These are phyloP conservation scores for Dromiciops gliroides DNA, from an alignment of 2,113 vertebrate genomes.

Conservation along the genomic window DNA sequence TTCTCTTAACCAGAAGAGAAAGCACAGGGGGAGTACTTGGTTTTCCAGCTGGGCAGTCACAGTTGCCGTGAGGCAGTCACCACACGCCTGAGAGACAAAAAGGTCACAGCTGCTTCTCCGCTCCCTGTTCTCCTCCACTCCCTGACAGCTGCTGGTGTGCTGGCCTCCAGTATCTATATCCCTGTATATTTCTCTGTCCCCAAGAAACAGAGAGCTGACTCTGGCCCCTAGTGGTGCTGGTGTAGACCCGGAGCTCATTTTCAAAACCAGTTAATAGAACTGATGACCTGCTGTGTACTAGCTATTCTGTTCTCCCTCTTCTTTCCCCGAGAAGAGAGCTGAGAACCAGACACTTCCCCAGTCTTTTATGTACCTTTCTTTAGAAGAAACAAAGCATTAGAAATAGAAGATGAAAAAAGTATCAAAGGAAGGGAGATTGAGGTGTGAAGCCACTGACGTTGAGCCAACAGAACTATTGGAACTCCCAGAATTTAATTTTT, in stretches of 20 bases:
- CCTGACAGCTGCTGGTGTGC: neutral
- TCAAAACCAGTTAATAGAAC: neutral
- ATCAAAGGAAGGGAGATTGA: neutral
- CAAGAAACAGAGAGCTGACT: neutral
- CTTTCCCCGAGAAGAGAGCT: neutral
- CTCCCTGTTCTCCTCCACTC: neutral
- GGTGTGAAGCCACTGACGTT: neutral
- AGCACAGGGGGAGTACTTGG: neutral
- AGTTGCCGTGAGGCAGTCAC: neutral
- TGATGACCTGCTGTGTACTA: neutral
- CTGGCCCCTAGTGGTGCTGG: neutral
- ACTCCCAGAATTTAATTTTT: neutral
- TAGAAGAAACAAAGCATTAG: neutral
- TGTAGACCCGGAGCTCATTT: neutral
- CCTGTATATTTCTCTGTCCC: neutral
- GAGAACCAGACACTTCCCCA: neutral
- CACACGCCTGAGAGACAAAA: neutral
- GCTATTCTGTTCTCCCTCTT: neutral
- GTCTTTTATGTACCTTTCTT: neutral
- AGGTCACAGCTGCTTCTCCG: neutral
- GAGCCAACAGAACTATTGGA: neutral
- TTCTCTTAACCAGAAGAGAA: neutral
- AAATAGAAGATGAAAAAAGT: neutral
- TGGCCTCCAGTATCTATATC: neutral
- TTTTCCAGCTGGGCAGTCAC: neutral